Conservation (phyloP, 2,797 vertebrate genomes). For the Channa striata region DNA sequence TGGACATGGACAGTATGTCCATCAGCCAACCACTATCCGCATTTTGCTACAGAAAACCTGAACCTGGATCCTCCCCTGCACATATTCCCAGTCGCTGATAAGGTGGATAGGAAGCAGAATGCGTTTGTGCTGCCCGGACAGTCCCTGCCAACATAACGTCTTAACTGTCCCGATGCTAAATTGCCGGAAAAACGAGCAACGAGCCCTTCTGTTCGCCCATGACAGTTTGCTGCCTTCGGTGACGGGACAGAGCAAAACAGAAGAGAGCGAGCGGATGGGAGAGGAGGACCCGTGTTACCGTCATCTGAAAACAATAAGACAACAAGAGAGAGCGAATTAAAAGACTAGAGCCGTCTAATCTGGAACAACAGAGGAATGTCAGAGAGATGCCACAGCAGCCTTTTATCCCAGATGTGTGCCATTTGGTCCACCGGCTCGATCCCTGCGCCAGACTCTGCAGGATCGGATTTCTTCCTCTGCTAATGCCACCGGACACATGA, state of each 20-base stretch:
- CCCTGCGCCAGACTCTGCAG: slow-evolving; percentile 47
- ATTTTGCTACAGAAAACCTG: neutral
- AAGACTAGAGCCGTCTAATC: slow-evolving; percentile 64
- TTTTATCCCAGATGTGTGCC: slow-evolving; percentile 75
- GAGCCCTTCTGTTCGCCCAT: neutral
- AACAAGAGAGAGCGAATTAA: slow-evolving; percentile 60
- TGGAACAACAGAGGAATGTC: slow-evolving; percentile 67
- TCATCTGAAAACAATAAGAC: slow-evolving; percentile 75
- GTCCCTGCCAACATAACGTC: neutral
- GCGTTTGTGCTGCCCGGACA: neutral
- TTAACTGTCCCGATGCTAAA: slow-evolving; percentile 12
- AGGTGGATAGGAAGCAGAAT: neutral
- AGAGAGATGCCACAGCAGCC: slow-evolving; percentile 59
- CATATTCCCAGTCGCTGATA: neutral
- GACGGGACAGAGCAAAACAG: slow-evolving; percentile 5
- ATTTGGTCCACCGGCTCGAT: slow-evolving; percentile 61
- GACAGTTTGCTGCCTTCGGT: slow-evolving; percentile 21
- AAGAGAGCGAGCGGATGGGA: slow-evolving; percentile 14
- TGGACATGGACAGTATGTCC: too few species aligned
- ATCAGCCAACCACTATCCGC: too few species aligned
- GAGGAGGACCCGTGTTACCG: slow-evolving; percentile 45
- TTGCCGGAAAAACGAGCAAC: slow-evolving; percentile 26
- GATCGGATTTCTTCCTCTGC: slow-evolving; percentile 56
- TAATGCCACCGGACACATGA: slow-evolving; percentile 72
- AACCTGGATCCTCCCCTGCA: neutral